These are phyloP conservation scores for Pocillopora damicornis DNA, from an alignment of 64 coral and sea anemone species.

Conservation along the genomic window DNA sequence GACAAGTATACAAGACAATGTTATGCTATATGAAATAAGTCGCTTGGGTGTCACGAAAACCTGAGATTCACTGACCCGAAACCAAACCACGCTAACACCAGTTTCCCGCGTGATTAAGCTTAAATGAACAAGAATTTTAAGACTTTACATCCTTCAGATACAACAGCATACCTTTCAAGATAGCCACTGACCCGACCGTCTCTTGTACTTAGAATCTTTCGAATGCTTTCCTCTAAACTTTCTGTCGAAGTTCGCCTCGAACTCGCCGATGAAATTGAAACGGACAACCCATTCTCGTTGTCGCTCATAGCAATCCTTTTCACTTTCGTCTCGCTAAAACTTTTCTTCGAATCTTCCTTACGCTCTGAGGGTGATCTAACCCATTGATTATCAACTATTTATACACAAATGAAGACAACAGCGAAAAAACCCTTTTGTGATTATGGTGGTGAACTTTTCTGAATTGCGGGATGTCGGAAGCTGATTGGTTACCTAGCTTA, in stretches of 20 bases:
- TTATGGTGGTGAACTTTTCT: background rate
- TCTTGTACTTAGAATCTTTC: constrained; percentile 41
- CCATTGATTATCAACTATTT: background rate
- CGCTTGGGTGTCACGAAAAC: constrained; percentile 3
- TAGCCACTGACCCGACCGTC: constrained; percentile 20
- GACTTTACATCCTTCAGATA: constrained; percentile 18
- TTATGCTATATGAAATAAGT: background rate
- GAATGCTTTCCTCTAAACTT: constrained; percentile 67
- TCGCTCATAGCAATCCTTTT: constrained; percentile 16
- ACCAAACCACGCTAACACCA: constrained; percentile 10
- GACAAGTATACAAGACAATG: constrained; percentile 25
- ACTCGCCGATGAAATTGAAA: constrained; percentile 41
- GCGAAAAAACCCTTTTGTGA: background rate
- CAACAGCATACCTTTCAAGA: constrained; percentile 56
- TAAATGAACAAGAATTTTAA: constrained; percentile 18
- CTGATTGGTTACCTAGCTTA: constrained; percentile 29
- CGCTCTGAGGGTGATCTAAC: background rate
- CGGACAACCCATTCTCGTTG: constrained; percentile 40
- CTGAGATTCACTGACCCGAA: constrained; percentile 29
- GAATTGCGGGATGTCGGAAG: background rate
- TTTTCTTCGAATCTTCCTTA: background rate
- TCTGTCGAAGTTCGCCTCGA: constrained; percentile 56
- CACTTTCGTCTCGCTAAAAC: background rate
- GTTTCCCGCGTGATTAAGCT: constrained; percentile 8
- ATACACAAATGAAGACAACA: background rate